phyloP scores from a whole-genome alignment of 2,113 vertebrate genomes.

The Embiotoca jacksoni region DNA sequence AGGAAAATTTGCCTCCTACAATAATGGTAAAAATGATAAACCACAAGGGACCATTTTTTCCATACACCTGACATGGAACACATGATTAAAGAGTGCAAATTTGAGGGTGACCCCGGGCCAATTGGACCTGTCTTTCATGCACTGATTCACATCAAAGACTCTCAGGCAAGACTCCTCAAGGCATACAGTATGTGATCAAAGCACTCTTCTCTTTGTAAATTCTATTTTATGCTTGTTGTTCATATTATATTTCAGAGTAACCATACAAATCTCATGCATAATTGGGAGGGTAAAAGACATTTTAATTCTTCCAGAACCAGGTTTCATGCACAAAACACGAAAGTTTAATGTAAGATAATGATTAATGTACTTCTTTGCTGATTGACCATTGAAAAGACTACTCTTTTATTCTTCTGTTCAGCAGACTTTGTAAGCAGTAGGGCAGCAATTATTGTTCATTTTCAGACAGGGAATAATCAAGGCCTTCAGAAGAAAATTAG shows the following conservation, averaged over 20 bases:
- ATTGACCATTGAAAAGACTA: constrained; percentile 78
- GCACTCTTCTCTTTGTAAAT: constrained; percentile 69
- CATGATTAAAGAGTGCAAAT: constrained; percentile 82
- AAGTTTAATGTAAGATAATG: constrained; percentile 70
- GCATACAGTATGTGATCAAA: constrained; percentile 83
- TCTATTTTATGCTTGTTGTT: constrained; percentile 81
- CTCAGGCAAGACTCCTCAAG: constrained; percentile 80
- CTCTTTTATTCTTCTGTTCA: constrained; percentile 67
- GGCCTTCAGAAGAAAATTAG: constrained; percentile 81
- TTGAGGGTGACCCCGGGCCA: constrained; percentile 80
- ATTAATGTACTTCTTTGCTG: constrained; percentile 83
- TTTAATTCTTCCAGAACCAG: constrained; percentile 70
- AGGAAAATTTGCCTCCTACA: constrained; percentile 55
- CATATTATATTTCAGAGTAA: constrained; percentile 70
- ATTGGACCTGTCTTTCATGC: constrained; percentile 83
- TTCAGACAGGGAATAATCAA: constrained; percentile 81
- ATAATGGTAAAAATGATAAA: constrained; percentile 64
- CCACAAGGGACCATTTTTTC: constrained; percentile 62
- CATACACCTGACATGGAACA: constrained; percentile 78
- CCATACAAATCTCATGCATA: constrained; percentile 62
- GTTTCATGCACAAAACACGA: constrained; percentile 71
- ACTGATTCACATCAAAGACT: constrained; percentile 84
- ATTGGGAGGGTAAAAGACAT: constrained; percentile 70
- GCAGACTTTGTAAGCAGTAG: constrained; percentile 81
- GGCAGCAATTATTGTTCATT: constrained; percentile 86